These are phyloP conservation scores for Chirona hameri DNA, from an alignment of 2,888 invertebrate genomes.

Conservation along the genomic window DNA sequence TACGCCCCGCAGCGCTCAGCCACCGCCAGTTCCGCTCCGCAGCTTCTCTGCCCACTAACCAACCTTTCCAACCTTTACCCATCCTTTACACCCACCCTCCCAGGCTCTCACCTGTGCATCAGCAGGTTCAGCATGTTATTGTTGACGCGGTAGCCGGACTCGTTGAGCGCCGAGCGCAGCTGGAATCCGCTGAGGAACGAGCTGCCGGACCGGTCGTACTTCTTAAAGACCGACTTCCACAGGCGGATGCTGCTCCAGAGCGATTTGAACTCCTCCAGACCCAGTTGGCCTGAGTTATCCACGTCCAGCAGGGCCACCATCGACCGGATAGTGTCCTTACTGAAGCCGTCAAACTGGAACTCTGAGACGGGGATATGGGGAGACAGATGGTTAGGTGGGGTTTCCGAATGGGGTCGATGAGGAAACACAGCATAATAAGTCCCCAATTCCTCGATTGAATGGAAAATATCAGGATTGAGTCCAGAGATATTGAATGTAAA, in stretches of 20 bases:
- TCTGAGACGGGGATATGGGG: constrained; percentile 52
- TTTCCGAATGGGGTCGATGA: too few species aligned
- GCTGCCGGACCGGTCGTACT: constrained; percentile 74
- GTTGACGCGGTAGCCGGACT: constrained; percentile 87
- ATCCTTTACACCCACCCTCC: too few species aligned
- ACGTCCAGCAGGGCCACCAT: constrained; percentile 92
- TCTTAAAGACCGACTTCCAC: constrained; percentile 84
- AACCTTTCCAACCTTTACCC: neutral
- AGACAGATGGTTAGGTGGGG: too few species aligned
- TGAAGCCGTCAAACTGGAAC: constrained; percentile 69
- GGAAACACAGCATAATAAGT: too few species aligned
- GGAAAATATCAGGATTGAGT: too few species aligned
- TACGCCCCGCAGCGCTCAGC: too few species aligned
- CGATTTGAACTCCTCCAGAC: constrained; percentile 82
- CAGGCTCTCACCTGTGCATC: constrained; percentile 52
- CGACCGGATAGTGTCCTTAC: constrained; percentile 84
- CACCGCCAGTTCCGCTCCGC: too few species aligned
- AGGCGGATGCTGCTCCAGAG: constrained; percentile 78
- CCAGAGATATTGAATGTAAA: too few species aligned
- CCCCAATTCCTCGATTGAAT: too few species aligned
- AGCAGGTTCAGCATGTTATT: constrained; percentile 81
- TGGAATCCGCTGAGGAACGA: constrained; percentile 77
- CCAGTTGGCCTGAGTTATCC: constrained; percentile 85
- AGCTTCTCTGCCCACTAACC: neutral
- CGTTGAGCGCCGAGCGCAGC: constrained; percentile 77